Evolutionary conservation across 1,140 invertebrate species (phyloP).

Genomic region (Heterodera carotae): DNA sequence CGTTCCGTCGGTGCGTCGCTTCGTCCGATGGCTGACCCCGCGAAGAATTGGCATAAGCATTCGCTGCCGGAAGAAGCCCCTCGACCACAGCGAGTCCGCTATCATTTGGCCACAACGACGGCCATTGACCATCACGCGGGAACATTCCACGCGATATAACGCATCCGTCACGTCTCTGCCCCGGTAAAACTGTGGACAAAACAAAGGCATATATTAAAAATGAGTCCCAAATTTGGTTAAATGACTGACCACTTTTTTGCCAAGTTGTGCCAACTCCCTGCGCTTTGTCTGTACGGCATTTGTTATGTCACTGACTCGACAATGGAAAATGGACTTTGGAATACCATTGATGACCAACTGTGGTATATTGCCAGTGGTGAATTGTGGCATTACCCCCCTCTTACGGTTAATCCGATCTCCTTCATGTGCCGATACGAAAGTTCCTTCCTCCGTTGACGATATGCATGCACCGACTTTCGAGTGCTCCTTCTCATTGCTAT

Average conservation of each 20-base stretch:
- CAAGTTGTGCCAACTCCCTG: conserved; percentile 6
- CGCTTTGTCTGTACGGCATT: conserved; percentile 29
- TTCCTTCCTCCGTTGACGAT: conserved; percentile 22
- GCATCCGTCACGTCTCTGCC: conserved; percentile 25
- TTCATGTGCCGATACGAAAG: conserved; percentile 25
- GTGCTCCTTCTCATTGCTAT: neutral
- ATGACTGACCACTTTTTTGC: conserved; percentile 24
- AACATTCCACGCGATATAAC: conserved; percentile 30
- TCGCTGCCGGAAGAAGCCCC: conserved; percentile 20
- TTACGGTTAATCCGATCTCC: conserved; percentile 22
- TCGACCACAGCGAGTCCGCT: conserved; percentile 31
- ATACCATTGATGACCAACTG: conserved; percentile 25
- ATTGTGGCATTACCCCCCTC: neutral
- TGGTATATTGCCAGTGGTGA: conserved; percentile 8
- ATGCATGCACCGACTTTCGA: conserved; percentile 23
- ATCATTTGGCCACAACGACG: conserved; percentile 31
- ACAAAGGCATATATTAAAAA: neutral
- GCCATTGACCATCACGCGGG: conserved; percentile 24
- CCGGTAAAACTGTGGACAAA: conserved; percentile 20
- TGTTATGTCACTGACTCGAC: conserved; percentile 16
- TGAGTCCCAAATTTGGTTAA: too few species aligned
- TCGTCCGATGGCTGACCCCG: conserved; percentile 27
- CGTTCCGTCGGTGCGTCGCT: neutral
- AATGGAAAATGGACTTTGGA: conserved; percentile 27
- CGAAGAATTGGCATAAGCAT: conserved; percentile 30